Percentiles rank a stretch among this genome's conserved stretches.
phyloP scores from a whole-genome alignment of 2,888 invertebrate genomes.

The Macrosoma leucophasiata region DNA sequence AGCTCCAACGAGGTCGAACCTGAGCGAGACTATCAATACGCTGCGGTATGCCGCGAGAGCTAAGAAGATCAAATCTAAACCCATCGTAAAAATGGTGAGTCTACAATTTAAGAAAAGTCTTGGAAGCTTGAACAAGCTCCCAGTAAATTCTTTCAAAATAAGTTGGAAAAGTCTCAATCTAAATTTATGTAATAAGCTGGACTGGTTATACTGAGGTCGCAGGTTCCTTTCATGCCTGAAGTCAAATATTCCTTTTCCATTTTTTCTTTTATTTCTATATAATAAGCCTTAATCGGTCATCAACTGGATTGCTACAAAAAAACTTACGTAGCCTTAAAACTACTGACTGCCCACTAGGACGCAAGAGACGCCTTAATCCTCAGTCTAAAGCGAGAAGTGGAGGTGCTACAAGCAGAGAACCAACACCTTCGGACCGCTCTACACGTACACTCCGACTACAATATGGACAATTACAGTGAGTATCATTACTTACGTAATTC shows the following conservation, averaged over 20 bases:
- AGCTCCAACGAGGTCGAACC: slow-evolving; percentile 90
- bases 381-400: slow-evolving; percentile 91
- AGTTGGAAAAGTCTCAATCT: too few relatives aligned
- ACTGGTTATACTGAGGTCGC: too few relatives aligned
- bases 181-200: too few relatives aligned
- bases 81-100: slow-evolving; percentile 93
- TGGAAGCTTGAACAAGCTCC: too few relatives aligned
- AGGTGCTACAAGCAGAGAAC: slow-evolving; percentile 90
- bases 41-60: slow-evolving; percentile 94
- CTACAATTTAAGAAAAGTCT: not conserved
- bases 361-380: slow-evolving; percentile 93
- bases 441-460: slow-evolving; percentile 77
- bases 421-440: slow-evolving; percentile 87
- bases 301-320: too few relatives aligned
- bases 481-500: too few relatives aligned
- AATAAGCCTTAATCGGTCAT: too few relatives aligned
- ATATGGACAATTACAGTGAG: slow-evolving; percentile 43
- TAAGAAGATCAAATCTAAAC: slow-evolving; percentile 94
- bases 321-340: too few relatives aligned
- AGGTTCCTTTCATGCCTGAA: too few relatives aligned
- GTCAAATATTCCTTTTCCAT: too few relatives aligned
- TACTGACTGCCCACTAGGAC: slow-evolving; percentile 82
- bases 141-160: too few relatives aligned
- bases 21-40: slow-evolving; percentile 92
- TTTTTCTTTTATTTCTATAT: too few relatives aligned